A percentile compares a stretch with the other conserved stretches of the same genome.
Conservation (phyloP, 1,140 invertebrate species). For the Theocolax elegans region DNA sequence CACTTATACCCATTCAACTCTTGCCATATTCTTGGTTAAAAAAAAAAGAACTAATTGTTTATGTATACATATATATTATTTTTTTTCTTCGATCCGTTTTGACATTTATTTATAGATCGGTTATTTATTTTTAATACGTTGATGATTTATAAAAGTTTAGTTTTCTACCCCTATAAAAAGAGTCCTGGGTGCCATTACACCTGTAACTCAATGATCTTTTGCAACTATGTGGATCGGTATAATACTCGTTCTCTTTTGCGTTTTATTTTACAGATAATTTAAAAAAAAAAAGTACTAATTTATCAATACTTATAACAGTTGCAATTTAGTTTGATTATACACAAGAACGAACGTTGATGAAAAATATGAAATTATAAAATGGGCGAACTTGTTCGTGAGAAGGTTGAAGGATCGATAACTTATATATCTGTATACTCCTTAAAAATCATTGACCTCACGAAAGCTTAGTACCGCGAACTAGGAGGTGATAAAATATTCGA, state of each 20-base stretch:
- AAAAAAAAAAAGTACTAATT: not conserved
- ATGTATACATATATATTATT: no score
- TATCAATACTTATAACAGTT: not conserved
- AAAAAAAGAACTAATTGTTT: not conserved
- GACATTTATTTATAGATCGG: no score
- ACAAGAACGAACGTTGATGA: not conserved
- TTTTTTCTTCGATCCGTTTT: no score
- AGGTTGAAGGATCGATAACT: not conserved
- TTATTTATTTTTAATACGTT: no score
- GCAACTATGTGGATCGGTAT: no score
- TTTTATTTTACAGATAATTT: no score
- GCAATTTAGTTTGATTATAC: not conserved
- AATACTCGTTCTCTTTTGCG: no score
- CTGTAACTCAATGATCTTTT: no score
- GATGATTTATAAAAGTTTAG: no score
- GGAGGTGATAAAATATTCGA: not conserved
- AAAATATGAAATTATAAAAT: not conserved
- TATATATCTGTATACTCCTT: constrained; percentile 4
- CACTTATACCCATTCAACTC: constrained; percentile 24
- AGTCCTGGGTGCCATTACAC: no score
- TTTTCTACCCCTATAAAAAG: no score
- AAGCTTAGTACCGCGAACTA: not conserved
- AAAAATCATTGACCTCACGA: constrained; percentile 8
- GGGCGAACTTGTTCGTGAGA: not conserved
- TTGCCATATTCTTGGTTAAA: not conserved